Base-by-base conservation (phyloP, 2,888 invertebrate species). In the Eueremaeus valkanovi region DNA sequence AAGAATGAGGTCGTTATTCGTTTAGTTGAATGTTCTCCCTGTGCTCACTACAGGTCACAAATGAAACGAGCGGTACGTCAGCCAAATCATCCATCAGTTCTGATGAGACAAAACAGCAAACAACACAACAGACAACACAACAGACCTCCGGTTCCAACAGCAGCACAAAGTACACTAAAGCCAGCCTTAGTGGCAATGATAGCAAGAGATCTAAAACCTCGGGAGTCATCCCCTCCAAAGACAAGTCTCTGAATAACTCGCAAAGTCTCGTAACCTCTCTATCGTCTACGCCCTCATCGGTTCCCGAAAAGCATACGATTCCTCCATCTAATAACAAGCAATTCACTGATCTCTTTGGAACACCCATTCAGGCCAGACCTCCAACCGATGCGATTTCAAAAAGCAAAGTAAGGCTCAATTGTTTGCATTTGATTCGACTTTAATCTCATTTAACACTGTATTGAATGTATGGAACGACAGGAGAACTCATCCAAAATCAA, bases 271-370 rank as follows among this genome's bases (percentile, higher is more conserved):
- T 27, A 24, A 58, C n/a, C n/a, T n/a, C 3, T 21, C 6, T 24
- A 24, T n/a, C 27, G 45, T 68, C 74, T 21, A 42, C 16, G 13
- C 36, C 68, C 6, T 33, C 45, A 21, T 40, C 42, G 8, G 58
- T 58, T 58, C 6, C 58, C 8, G 58, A 58, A 21, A 58, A 58
- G 16, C 58, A 58, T 27, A 3, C 27, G 18, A 58, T 27, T 27
- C 24, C 72, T 24, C 6, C 73, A 49, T 72, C 72, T 8, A 49
- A 29, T 27, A 78, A 78, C 76, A 77, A 88, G 81, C 88, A 89
- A 78, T 93, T 93, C 84, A 89, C 89, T 72, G 90, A 89, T 80
- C 85, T 94, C 61, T 94, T 94, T 85, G 93, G 93, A 0, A 86
- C 90, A 29, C 92, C 93, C 0, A 89, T 93, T 80, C 92, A 92